These are phyloP conservation scores for Camptogramma bilineatum DNA, from an alignment of 2,888 invertebrate species.

Conservation along the genomic window DNA sequence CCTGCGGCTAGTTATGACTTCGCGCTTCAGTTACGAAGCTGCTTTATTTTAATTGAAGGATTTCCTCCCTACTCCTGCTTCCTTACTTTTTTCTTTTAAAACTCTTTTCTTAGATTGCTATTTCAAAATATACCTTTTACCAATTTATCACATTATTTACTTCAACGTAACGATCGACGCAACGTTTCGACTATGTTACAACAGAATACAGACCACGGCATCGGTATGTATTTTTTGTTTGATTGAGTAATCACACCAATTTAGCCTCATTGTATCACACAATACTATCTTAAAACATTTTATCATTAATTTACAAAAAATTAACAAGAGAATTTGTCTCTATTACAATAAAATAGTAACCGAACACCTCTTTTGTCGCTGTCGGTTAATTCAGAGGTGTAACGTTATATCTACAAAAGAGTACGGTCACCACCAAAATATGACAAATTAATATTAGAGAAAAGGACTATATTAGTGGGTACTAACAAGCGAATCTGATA, in stretches of 20 bases:
- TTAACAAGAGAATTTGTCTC: slow-evolving; percentile 5
- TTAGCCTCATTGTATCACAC: no score
- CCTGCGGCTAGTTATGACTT: slow-evolving; percentile 36
- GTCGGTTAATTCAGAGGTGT: slow-evolving; percentile 22
- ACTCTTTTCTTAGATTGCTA: not conserved
- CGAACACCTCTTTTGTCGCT: slow-evolving; percentile 22
- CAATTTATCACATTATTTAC: no score
- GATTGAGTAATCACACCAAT: no score
- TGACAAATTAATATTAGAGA: not conserved
- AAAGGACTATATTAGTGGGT: no score
- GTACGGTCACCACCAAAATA: slow-evolving; percentile 1
- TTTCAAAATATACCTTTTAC: no score
- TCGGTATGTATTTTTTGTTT: no score
- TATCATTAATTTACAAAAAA: not conserved
- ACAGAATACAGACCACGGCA: no score
- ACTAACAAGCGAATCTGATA: not conserved
- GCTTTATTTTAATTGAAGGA: slow-evolving; percentile 23
- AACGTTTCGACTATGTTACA: no score
- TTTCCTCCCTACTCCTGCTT: slow-evolving; percentile 10
- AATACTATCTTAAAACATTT: no score
- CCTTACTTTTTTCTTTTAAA: no score
- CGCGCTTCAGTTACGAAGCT: slow-evolving; percentile 29
- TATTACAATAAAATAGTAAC: slow-evolving; percentile 17
- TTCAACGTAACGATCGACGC: no score
- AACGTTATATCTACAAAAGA: not conserved